Conservation (phyloP, 1,140 invertebrate genomes). For the Drosophila watanabei region DNA sequence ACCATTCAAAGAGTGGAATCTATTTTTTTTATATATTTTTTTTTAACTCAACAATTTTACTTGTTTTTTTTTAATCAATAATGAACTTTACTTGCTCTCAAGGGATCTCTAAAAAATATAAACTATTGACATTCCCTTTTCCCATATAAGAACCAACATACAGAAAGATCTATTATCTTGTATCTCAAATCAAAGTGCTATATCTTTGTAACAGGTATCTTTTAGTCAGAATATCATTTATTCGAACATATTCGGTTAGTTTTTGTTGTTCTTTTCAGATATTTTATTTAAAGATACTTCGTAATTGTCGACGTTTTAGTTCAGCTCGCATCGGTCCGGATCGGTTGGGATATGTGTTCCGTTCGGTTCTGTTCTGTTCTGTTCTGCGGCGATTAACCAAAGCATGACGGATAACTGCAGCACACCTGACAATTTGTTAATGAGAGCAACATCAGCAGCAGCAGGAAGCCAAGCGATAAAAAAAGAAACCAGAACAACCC, state of each 20-base stretch:
- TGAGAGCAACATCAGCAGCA: constrained; percentile 75
- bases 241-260: neutral
- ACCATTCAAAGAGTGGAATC: too few relatives aligned
- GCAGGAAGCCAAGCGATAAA: constrained; percentile 81
- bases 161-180: neutral
- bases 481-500: constrained; percentile 38
- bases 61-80: too few relatives aligned
- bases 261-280: constrained; percentile 3
- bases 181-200: too few relatives aligned
- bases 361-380: constrained; percentile 31
- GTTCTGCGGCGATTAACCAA: constrained; percentile 75
- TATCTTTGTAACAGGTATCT: neutral
- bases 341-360: neutral
- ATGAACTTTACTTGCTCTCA: too few relatives aligned
- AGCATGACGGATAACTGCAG: constrained; percentile 76
- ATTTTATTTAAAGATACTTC: constrained; percentile 11
- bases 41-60: too few relatives aligned
- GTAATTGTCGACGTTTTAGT: neutral
- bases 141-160: too few relatives aligned
- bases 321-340: neutral
- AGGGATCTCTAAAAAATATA: too few relatives aligned
- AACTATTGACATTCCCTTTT: too few relatives aligned
- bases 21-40: too few relatives aligned
- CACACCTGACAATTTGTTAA: constrained; percentile 84
- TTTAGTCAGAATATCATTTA: neutral